These are phyloP conservation scores for Phyllotreta cruciferae DNA, from an alignment of 2,888 invertebrate species.

Conservation along the genomic window DNA sequence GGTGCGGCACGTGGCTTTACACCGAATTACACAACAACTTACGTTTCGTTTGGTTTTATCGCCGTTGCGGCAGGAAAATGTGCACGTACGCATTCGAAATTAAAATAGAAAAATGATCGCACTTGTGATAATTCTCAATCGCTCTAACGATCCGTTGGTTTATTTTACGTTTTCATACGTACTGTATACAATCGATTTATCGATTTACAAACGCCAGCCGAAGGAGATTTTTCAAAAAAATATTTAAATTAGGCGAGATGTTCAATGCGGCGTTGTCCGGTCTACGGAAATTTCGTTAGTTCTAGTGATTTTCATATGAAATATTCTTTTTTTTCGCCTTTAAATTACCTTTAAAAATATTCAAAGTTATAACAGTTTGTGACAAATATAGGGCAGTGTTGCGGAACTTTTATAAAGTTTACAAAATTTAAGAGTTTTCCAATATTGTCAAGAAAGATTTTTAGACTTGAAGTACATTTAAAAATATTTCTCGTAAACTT, in stretches of 20 bases:
- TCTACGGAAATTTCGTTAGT: no score
- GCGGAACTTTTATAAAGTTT: no score
- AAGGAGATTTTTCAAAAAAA: not conserved
- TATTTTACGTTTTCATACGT: constrained; percentile 8
- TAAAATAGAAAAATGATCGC: constrained; percentile 10
- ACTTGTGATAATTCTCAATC: constrained; percentile 11
- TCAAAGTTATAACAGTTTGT: no score
- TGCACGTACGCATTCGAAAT: constrained; percentile 1
- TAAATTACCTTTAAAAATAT: not conserved
- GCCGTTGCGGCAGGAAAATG: constrained; percentile 12
- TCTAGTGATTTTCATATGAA: no score
- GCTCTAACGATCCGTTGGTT: constrained; percentile 3
- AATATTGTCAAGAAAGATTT: no score
- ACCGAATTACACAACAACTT: constrained; percentile 22
- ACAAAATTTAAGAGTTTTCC: no score
- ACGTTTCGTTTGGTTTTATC: not conserved
- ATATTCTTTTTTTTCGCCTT: not conserved
- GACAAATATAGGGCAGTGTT: no score
- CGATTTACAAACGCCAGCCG: constrained; percentile 6
- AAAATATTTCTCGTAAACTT: no score
- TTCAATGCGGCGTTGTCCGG: not conserved
- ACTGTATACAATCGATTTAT: constrained; percentile 8
- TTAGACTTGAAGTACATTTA: no score
- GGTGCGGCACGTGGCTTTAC: constrained; percentile 30
- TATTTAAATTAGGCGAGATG: not conserved